A percentile compares a stretch with the other conserved stretches of the same genome.
These are phyloP conservation scores for Hylaea fasciaria DNA, from an alignment of 2,888 invertebrate species.

Conservation along the genomic window DNA sequence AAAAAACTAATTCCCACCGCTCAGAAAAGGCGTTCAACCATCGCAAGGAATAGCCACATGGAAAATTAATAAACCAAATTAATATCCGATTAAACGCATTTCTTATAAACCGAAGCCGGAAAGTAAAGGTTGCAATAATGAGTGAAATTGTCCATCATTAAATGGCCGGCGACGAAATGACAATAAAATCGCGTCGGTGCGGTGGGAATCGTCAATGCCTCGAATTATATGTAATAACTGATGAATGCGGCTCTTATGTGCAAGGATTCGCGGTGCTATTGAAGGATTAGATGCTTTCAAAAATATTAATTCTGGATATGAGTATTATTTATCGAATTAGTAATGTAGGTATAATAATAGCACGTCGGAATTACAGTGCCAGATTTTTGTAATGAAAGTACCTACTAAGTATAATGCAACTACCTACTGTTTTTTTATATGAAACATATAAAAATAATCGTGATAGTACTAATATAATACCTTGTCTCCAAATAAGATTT, in stretches of 20 bases:
- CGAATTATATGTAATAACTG: constrained; percentile 33
- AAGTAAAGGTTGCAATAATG: constrained; percentile 46
- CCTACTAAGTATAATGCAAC: too few species aligned
- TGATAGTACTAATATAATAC: too few species aligned
- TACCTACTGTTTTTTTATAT: too few species aligned
- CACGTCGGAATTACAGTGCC: too few species aligned
- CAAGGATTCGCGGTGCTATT: constrained; percentile 1
- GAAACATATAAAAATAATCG: too few species aligned
- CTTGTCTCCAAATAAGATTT: too few species aligned
- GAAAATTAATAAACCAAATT: constrained; percentile 37
- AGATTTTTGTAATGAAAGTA: too few species aligned
- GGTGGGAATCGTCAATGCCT: constrained; percentile 34
- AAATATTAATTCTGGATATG: too few species aligned
- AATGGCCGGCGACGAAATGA: constrained; percentile 54
- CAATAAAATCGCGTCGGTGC: constrained; percentile 51
- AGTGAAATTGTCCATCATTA: constrained; percentile 52
- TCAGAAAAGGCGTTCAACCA: neutral
- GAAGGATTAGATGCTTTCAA: neutral
- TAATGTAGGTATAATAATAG: too few species aligned
- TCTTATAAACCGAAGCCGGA: constrained; percentile 37
- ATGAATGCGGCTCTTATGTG: constrained; percentile 37
- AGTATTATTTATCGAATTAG: too few species aligned
- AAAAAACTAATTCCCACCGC: neutral
- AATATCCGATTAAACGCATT: constrained; percentile 34
- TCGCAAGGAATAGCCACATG: constrained; percentile 4